A percentile compares a stretch with the other conserved stretches of the same genome.
Conservation (phyloP, 2,797 vertebrate species). For the Sebastes itinus region DNA sequence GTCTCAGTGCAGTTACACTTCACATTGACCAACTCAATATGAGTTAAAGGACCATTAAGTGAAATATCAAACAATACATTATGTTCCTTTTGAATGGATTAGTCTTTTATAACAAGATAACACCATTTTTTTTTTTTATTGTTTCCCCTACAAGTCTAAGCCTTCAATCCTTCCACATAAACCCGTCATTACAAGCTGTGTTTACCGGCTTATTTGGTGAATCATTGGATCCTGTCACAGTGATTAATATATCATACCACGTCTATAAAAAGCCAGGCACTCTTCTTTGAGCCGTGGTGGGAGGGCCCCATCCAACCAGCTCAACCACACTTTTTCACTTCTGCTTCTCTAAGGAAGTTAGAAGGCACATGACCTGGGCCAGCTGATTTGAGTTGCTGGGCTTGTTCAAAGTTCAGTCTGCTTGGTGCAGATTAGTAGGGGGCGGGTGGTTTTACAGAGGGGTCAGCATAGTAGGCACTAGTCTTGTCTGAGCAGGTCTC, state of each 20-base stretch:
- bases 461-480: background rate
- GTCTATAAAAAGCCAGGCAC: constrained; percentile 53
- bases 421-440: constrained; percentile 70
- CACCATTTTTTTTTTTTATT: background rate
- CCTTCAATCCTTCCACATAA: background rate
- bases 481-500: constrained; percentile 63
- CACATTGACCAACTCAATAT: background rate
- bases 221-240: constrained; percentile 8
- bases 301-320: constrained; percentile 64
- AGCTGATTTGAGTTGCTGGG: constrained; percentile 77
- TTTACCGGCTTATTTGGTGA: background rate
- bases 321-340: constrained; percentile 78
- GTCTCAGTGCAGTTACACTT: background rate
- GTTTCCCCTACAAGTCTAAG: background rate
- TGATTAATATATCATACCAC: constrained; percentile 16
- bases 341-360: constrained; percentile 80
- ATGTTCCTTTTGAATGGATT: background rate
- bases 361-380: constrained; percentile 81
- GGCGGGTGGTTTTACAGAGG: constrained; percentile 31
- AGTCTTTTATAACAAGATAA: background rate
- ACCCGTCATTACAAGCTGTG: background rate
- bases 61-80: background rate
- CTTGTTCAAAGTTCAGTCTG: constrained; percentile 82
- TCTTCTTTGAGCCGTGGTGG: constrained; percentile 21
- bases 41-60: background rate